Base-by-base conservation (phyloP, 2,797 vertebrate species). In the Alectoris magna region DNA sequence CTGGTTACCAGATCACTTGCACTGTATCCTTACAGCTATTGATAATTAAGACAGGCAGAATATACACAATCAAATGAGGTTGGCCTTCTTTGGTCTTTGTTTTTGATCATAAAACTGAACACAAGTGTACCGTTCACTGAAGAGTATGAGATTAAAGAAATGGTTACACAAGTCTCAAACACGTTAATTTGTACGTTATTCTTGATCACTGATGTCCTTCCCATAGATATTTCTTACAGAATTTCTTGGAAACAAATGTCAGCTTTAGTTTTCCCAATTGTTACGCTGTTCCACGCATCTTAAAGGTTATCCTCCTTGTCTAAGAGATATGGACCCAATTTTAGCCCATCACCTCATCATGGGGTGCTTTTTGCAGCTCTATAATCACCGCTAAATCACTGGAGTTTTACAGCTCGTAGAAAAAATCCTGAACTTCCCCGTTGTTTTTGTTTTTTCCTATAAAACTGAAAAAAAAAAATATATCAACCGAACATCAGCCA, bases 81-180 rank as follows among this genome's bases (percentile, higher is more conserved):
- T 96, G 97, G 98, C 98, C 98, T 98, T 98, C 98, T 98, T 98
- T 98, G 98, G 98, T 98, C 98, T 98, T 98, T 98, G 97, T 98
- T 97, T 98, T 97, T 95, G 96, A 97, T 96, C 92, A 91, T 41
- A 97, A 96, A 97, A 97, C 96, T 93, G 95, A 97, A 97, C 94
- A 93, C 95, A 95, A 97, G 95, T 91, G 95, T 92, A 96, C 97
- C 95, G 69, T 96, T 97, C 95, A 92, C 95, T 93, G 93, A 95
- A 93, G 88, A 95, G 94, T 92, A 95, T 76, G 90, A 92, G 69
- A 74, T 56, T 93, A 97, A 96, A 93, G 84, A 91, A 81, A 88
- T 88, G 88, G 92, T 85, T 67, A 94, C 88, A 92, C 93, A 64
- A 69, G 93, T 96, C 93, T 62, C 73, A 93, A 91, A 96, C 91